Conservation (phyloP, 2,797 vertebrate species). For the Heliangelus exortis region DNA sequence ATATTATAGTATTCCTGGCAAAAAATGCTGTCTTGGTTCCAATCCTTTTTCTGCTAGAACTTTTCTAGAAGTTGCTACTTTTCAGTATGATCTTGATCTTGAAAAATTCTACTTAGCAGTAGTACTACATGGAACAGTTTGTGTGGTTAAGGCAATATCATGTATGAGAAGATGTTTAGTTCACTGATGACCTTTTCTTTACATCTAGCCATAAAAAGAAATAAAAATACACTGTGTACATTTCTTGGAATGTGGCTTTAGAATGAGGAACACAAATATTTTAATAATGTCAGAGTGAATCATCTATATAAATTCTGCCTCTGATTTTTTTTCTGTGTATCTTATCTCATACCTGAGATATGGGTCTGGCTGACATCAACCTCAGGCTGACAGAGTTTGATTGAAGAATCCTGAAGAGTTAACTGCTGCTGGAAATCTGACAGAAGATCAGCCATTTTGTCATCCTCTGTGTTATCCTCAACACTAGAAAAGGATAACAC, state of each 20-base stretch:
- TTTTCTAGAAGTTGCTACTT: background rate
- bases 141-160: background rate
- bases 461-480: conserved; percentile 83
- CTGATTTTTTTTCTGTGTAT: background rate
- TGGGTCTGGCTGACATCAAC: conserved; percentile 87
- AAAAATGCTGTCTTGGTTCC: background rate
- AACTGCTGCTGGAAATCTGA: conserved; percentile 93
- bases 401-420: conserved; percentile 85
- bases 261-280: background rate
- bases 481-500: conserved; percentile 75
- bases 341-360: conserved; percentile 87
- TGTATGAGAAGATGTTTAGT: background rate
- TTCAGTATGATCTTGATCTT: background rate
- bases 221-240: background rate
- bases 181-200: background rate
- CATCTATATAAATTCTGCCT: background rate
- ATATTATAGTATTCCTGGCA: background rate
- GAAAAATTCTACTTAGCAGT: background rate
- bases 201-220: background rate
- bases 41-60: background rate
- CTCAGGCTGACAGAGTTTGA: conserved; percentile 92
- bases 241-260: background rate
- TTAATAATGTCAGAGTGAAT: background rate
- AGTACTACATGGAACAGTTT: background rate
- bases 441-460: conserved; percentile 91